Evolutionary conservation across 2,797 vertebrate genomes (phyloP).

Genomic region (Natrix natrix): DNA sequence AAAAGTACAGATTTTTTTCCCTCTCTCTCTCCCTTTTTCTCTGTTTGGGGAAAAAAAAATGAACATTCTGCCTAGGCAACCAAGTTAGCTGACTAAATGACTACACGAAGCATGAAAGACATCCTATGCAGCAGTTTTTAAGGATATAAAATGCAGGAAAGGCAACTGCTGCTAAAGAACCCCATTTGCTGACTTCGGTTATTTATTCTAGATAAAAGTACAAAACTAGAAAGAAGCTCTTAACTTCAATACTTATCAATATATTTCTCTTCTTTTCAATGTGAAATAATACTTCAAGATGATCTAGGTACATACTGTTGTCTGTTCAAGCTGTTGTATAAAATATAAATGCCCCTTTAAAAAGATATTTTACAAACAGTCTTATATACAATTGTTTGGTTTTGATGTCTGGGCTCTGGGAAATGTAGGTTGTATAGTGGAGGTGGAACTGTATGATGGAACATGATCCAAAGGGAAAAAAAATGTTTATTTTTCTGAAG

Average conservation of each 20-base stretch:
- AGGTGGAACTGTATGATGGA: background rate
- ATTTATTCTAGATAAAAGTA: conserved; percentile 81
- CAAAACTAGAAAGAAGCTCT: conserved; percentile 94
- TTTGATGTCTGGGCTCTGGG: conserved; percentile 74
- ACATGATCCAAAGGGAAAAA: background rate
- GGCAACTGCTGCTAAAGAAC: conserved; percentile 79
- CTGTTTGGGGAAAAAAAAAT: conserved; percentile 54
- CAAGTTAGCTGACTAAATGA: conserved; percentile 65
- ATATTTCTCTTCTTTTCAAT: conserved; percentile 93
- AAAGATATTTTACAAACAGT: conserved; percentile 80
- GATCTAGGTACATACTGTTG: conserved; percentile 92
- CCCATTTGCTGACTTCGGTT: conserved; percentile 60
- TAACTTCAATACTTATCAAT: conserved; percentile 86
- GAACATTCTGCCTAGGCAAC: conserved; percentile 76
- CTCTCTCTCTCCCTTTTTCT: conserved; percentile 25
- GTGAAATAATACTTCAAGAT: conserved; percentile 98
- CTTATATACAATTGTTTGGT: conserved; percentile 86
- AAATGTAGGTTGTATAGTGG: conserved; percentile 24
- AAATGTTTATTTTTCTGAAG: conserved; percentile 44
- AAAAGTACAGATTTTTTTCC: conserved; percentile 15
- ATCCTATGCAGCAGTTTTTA: conserved; percentile 83
- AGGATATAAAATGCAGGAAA: conserved; percentile 78
- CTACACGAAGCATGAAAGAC: conserved; percentile 64
- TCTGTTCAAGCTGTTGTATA: conserved; percentile 86
- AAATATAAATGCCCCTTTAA: conserved; percentile 87